Evolutionary conservation across 2,113 vertebrate genomes (phyloP), one percentile per base, ranked within the genome.

Genomic region (Ochotona princeps): DNA sequence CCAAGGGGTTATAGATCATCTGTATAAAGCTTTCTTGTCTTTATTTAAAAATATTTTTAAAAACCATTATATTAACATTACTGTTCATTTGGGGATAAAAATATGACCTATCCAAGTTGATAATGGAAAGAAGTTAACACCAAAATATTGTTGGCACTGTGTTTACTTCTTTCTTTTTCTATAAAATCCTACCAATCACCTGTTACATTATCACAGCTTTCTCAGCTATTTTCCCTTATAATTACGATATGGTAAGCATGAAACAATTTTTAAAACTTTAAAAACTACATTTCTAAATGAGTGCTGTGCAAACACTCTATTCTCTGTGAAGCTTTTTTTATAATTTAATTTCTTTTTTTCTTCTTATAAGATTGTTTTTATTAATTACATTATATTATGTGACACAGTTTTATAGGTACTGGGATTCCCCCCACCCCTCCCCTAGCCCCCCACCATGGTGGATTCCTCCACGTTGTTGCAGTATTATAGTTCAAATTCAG

Each of bases 21-120:
- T 84, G 63, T 30, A 85, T 25, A 69, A 88, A 80, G 15, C 18
- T 70, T 86, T 57, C 12, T 10, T 54, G 89, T 49, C 51, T 61
- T 93, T 67, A 51, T 91, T 61, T 61, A 54, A 73, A 44, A 76
- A 75, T 44, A 44, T 44, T 44, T 54, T 83, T 91, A 73, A 84
- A 83, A 79, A 1, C 38, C n/a, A 85, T 75, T 85, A 65, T 57
- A 6, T 69, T 78, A 26, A 72, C 44, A 72, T 76, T 66, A 21
- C 11, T 66, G 17, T 83, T 87, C 67, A 78, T 18, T 81, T 90
- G 32, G 60, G 21, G 14, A 2, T 49, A 30, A 61, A 70, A 86
- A n/a, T 11, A 8, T n/a, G 21, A 20, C 3, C 20, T n/a, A 5
- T 57, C 30, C 25, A 86, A 78, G 0, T 49, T 70, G 63, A 89